phyloP scores from a whole-genome alignment of 2,888 invertebrate genomes.

The Ptilodon capucinus region DNA sequence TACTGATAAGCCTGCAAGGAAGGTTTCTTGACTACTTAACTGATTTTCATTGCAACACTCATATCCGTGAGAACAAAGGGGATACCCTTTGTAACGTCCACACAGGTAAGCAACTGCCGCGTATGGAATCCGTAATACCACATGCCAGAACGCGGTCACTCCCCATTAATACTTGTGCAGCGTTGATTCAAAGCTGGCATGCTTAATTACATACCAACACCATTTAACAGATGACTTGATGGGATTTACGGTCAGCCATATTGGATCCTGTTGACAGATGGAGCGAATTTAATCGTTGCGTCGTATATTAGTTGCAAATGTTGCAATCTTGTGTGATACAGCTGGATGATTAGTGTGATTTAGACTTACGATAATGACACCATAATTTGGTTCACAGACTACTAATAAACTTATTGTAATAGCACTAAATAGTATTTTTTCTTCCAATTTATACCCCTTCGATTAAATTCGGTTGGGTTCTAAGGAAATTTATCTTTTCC shows the following conservation, averaged over 20 bases:
- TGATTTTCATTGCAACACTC: too few relatives aligned
- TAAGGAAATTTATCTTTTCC: too few relatives aligned
- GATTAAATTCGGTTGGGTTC: too few relatives aligned
- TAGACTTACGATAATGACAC: too few relatives aligned
- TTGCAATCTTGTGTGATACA: constrained; percentile 20
- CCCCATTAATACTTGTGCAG: constrained; percentile 39
- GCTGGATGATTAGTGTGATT: not conserved
- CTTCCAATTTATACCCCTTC: too few relatives aligned
- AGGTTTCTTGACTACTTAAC: too few relatives aligned
- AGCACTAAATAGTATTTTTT: too few relatives aligned
- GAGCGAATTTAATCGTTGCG: constrained; percentile 7
- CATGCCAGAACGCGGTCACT: constrained; percentile 32
- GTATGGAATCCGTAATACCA: constrained; percentile 36
- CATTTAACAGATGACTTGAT: constrained; percentile 26
- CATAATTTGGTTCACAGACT: too few relatives aligned
- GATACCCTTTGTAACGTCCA: not conserved
- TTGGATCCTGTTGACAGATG: constrained; percentile 35
- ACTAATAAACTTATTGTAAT: too few relatives aligned
- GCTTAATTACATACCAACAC: constrained; percentile 40
- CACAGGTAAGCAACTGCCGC: constrained; percentile 16
- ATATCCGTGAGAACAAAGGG: too few relatives aligned
- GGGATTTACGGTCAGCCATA: constrained; percentile 38
- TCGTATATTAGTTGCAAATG: constrained; percentile 13
- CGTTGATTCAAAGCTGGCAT: constrained; percentile 44
- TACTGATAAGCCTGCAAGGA: too few relatives aligned